phyloP scores from a whole-genome alignment of 1,140 invertebrate genomes.

The Bombus cullumanus region DNA sequence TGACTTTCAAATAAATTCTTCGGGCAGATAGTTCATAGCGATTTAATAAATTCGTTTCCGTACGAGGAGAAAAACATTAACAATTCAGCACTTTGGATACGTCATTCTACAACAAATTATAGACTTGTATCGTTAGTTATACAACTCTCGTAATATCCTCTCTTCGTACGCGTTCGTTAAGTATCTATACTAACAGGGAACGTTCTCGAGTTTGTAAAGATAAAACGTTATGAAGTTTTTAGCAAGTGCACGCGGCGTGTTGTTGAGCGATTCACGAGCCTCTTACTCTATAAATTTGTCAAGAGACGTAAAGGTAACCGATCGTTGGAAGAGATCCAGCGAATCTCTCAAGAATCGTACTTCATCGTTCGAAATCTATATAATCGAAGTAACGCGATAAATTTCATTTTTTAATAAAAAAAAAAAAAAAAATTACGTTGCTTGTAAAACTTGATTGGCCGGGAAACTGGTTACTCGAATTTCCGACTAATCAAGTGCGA shows the following conservation, averaged over 20 bases:
- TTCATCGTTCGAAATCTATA: too few relatives aligned
- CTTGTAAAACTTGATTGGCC: too few relatives aligned
- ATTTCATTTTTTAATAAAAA: too few relatives aligned
- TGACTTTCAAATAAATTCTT: slow-evolving; percentile 56
- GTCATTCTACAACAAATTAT: slow-evolving; percentile 44
- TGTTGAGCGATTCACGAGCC: background rate
- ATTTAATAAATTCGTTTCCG: slow-evolving; percentile 51
- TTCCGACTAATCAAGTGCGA: too few relatives aligned
- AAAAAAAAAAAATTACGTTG: too few relatives aligned
- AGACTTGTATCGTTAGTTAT: slow-evolving; percentile 18
- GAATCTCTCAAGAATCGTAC: too few relatives aligned
- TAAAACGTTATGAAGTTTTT: slow-evolving; percentile 4
- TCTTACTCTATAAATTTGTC: too few relatives aligned
- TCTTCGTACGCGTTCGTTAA: slow-evolving; percentile 28
- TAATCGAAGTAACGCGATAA: too few relatives aligned
- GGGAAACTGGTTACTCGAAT: too few relatives aligned
- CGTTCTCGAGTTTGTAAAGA: background rate
- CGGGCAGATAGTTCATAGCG: slow-evolving; percentile 49
- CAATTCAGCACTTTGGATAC: slow-evolving; percentile 37
- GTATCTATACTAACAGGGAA: slow-evolving; percentile 3
- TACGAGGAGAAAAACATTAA: slow-evolving; percentile 51
- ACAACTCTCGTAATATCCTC: slow-evolving; percentile 31
- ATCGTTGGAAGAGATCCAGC: too few relatives aligned
- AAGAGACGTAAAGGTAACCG: too few relatives aligned
- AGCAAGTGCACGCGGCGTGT: background rate